Percentiles rank a stretch among this genome's conserved stretches.
phyloP scores from a whole-genome alignment of 2,888 invertebrate species.

The Dynastes hyllus region DNA sequence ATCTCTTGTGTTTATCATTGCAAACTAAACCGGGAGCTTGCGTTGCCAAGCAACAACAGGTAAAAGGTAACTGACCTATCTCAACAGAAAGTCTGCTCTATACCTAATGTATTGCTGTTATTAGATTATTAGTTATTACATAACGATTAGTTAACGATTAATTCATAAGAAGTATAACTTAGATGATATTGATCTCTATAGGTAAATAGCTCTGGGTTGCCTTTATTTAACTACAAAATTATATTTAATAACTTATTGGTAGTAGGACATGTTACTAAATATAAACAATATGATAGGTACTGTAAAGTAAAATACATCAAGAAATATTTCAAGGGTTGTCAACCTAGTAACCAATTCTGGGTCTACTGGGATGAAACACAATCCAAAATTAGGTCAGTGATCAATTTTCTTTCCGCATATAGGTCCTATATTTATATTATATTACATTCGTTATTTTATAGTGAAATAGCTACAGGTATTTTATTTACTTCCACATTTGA shows the following conservation, averaged over 20 bases:
- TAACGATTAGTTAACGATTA: too few species aligned
- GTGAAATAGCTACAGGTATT: neutral
- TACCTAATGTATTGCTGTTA: neutral
- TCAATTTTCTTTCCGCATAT: constrained; percentile 36
- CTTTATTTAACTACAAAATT: too few species aligned
- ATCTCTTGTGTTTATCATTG: constrained; percentile 37
- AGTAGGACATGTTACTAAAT: too few species aligned
- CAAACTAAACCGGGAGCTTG: constrained; percentile 31
- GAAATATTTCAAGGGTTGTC: constrained; percentile 52
- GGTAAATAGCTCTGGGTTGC: too few species aligned
- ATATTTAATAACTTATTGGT: too few species aligned
- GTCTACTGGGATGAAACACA: constrained; percentile 20
- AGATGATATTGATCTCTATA: too few species aligned
- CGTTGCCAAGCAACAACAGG: constrained; percentile 56
- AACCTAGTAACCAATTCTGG: constrained; percentile 53
- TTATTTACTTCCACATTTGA: too few species aligned
- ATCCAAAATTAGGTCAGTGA: constrained; percentile 47
- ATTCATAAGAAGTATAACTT: too few species aligned
- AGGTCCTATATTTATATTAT: constrained; percentile 2
- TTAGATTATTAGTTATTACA: too few species aligned
- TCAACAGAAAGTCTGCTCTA: constrained; percentile 48
- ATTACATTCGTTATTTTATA: neutral
- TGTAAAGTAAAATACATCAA: neutral
- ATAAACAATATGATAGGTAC: neutral
- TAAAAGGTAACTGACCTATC: constrained; percentile 56